Percentiles rank a stretch among this genome's conserved stretches.
Conservation (phyloP, 2,113 vertebrate species). For the Phalacrocorax aristotelis region DNA sequence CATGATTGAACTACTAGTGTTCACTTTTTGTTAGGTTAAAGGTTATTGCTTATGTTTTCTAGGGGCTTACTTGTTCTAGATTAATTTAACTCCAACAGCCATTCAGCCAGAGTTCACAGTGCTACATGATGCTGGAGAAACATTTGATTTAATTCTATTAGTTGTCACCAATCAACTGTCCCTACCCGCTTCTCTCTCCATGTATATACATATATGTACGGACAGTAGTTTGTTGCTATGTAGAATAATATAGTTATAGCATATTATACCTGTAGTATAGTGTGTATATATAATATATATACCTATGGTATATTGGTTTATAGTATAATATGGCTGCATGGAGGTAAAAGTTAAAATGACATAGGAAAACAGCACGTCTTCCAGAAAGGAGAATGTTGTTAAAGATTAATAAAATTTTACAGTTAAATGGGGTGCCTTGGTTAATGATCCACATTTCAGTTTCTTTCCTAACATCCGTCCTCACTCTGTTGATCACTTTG, state of each 20-base stretch:
- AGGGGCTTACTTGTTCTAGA: background rate
- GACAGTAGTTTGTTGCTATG: background rate
- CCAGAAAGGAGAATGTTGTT: background rate
- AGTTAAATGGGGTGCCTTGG: background rate
- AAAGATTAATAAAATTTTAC: background rate
- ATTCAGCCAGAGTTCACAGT: background rate
- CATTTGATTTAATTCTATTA: background rate
- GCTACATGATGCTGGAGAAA: background rate
- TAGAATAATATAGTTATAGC: background rate
- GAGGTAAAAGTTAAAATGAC: background rate
- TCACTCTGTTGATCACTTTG: background rate
- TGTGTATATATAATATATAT: no score
- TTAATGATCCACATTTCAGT: background rate
- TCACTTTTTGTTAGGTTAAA: accelerated
- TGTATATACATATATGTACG: no score
- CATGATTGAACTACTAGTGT: background rate
- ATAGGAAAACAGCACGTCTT: background rate
- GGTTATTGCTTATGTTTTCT: background rate
- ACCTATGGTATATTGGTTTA: background rate
- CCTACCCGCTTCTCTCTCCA: accelerated
- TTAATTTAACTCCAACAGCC: background rate
- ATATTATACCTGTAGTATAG: background rate
- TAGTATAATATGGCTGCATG: background rate
- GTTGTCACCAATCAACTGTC: background rate
- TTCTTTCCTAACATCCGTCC: background rate